phyloP scores from a whole-genome alignment of 2,888 invertebrate genomes.

The Drosophila flavopinicola region DNA sequence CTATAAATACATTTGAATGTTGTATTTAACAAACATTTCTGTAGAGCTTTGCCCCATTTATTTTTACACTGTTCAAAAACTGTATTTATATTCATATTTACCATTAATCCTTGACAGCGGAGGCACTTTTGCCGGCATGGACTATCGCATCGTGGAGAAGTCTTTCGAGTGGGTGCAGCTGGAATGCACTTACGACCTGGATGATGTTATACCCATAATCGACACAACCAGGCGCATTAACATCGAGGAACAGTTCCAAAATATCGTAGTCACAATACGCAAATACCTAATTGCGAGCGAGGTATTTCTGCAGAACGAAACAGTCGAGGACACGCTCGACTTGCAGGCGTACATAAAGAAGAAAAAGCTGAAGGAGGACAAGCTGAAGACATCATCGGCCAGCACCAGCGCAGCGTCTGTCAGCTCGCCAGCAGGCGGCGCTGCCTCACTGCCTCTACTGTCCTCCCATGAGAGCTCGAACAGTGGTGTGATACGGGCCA shows the following conservation, averaged over 20 bases:
- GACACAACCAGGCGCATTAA: slow-evolving; percentile 85
- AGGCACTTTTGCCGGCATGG: slow-evolving; percentile 87
- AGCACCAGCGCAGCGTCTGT: slow-evolving; percentile 13
- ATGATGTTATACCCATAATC: slow-evolving; percentile 90
- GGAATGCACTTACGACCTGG: slow-evolving; percentile 90
- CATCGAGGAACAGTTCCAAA: slow-evolving; percentile 82
- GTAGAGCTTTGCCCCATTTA: slow-evolving; percentile 24
- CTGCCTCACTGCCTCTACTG: slow-evolving; percentile 39
- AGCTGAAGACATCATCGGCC: slow-evolving; percentile 31
- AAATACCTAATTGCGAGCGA: slow-evolving; percentile 86
- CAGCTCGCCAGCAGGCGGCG: slow-evolving; percentile 4
- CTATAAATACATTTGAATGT: slow-evolving; percentile 38
- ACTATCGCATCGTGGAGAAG: slow-evolving; percentile 91
- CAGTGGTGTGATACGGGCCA: slow-evolving; percentile 84
- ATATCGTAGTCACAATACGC: slow-evolving; percentile 74
- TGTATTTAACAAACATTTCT: slow-evolving; percentile 20
- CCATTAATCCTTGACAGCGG: slow-evolving; percentile 83
- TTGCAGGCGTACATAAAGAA: slow-evolving; percentile 88
- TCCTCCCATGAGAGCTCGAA: slow-evolving; percentile 17
- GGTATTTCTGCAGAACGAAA: slow-evolving; percentile 90
- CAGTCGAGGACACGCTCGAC: slow-evolving; percentile 87
- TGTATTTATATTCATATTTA: background rate
- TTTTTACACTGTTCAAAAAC: background rate
- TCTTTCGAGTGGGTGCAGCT: slow-evolving; percentile 90
- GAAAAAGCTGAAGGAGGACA: slow-evolving; percentile 75